These are phyloP conservation scores for Bombyx mori DNA, from an alignment of 1,140 invertebrate genomes.

Conservation along the genomic window DNA sequence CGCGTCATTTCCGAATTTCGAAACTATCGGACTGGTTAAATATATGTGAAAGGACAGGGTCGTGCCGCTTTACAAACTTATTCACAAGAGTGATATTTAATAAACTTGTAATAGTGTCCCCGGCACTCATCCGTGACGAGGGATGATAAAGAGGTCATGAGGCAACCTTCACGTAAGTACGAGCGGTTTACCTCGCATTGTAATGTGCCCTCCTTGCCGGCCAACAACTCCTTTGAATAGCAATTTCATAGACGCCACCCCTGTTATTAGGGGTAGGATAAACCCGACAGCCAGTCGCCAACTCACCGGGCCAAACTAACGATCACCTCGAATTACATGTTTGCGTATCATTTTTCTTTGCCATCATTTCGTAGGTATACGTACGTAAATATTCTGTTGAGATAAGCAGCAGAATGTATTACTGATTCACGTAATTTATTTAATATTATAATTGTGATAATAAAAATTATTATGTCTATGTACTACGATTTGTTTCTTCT, in stretches of 20 bases:
- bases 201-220: slow-evolving; percentile 24
- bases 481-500: slow-evolving; percentile 17
- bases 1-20: too few species aligned
- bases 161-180: slow-evolving; percentile 36
- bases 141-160: slow-evolving; percentile 31
- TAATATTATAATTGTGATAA: not conserved
- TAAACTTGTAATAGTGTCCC: slow-evolving; percentile 21
- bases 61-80: slow-evolving; percentile 1
- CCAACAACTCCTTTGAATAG: slow-evolving; percentile 37
- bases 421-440: too few species aligned
- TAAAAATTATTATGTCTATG: too few species aligned
- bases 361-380: too few species aligned
- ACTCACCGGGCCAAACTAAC: slow-evolving; percentile 29
- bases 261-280: slow-evolving; percentile 49
- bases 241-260: slow-evolving; percentile 38
- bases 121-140: slow-evolving; percentile 19
- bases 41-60: too few species aligned
- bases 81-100: slow-evolving; percentile 19
- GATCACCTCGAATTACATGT: slow-evolving; percentile 25
- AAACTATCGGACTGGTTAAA: too few species aligned
- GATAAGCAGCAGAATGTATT: too few species aligned
- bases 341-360: slow-evolving; percentile 12
- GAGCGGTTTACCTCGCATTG: slow-evolving; percentile 35
- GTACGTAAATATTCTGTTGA: too few species aligned
- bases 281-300: slow-evolving; percentile 35